phyloP scores from a whole-genome alignment of 2,888 invertebrate species.

The Argyra leucocephala region DNA sequence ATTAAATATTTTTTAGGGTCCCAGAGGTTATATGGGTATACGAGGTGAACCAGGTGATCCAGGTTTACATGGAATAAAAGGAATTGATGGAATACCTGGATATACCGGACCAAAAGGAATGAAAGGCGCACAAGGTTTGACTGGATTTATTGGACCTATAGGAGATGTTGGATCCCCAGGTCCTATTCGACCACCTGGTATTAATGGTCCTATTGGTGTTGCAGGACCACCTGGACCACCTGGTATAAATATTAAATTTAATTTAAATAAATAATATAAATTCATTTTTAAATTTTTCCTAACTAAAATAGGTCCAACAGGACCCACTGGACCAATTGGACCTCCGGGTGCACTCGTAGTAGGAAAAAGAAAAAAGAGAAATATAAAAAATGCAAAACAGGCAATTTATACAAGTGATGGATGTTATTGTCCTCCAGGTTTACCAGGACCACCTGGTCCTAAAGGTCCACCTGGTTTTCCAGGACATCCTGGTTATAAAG shows the following conservation, averaged over 20 bases:
- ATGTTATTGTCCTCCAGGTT: too few species aligned
- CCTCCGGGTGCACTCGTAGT: conserved; percentile 54
- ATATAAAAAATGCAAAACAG: too few species aligned
- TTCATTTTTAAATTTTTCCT: too few species aligned
- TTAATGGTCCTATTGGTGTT: conserved; percentile 56
- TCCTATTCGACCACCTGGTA: conserved; percentile 67
- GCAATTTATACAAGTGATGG: too few species aligned
- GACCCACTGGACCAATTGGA: conserved; percentile 65
- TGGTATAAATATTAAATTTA: conserved; percentile 54
- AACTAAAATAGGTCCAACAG: conserved; percentile 54
- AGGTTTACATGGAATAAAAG: too few species aligned
- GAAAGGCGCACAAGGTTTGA: conserved; percentile 65
- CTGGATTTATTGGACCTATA: conserved; percentile 59
- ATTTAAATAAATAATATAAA: too few species aligned
- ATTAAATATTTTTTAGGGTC: too few species aligned
- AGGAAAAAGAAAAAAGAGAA: too few species aligned
- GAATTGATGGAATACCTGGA: too few species aligned
- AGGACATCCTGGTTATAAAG: conserved; percentile 64
- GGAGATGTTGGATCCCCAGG: conserved; percentile 65
- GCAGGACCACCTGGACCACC: conserved; percentile 67
- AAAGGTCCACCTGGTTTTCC: conserved; percentile 64
- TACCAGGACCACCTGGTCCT: conserved; percentile 43
- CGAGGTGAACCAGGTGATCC: conserved; percentile 47
- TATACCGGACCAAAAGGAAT: conserved; percentile 54
- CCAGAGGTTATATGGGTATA: conserved; percentile 21